Conservation (phyloP, 2,113 vertebrate species). For the Ondatra zibethicus region DNA sequence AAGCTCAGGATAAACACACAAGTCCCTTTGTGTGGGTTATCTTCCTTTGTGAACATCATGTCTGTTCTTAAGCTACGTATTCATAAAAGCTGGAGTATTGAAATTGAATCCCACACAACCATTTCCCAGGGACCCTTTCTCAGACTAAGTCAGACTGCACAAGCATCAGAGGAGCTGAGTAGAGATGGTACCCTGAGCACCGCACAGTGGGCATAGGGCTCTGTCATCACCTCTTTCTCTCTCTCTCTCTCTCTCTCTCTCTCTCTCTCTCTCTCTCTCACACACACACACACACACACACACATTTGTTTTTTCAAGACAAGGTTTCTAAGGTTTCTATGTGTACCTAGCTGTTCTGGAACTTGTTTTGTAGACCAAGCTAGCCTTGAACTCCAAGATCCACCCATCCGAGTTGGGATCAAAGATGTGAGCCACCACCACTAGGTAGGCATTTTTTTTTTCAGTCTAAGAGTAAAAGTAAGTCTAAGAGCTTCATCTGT, state of each 20-base stretch:
- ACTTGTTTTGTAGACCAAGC: background rate
- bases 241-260: no score
- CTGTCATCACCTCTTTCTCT: background rate
- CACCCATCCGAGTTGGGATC: background rate
- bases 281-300: no score
- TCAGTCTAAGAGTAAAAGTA: background rate
- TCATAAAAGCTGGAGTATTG: background rate
- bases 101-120: background rate
- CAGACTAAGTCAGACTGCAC: background rate
- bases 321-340: background rate
- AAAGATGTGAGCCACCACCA: background rate
- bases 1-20: background rate
- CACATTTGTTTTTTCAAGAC: background rate
- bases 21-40: background rate
- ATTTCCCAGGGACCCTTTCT: background rate
- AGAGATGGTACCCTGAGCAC: no score
- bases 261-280: no score
- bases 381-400: background rate
- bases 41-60: background rate
- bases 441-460: background rate
- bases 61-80: background rate
- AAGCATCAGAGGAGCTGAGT: background rate
- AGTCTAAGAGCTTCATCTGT: background rate
- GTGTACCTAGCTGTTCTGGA: background rate
- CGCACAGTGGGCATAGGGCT: background rate